phyloP scores from a whole-genome alignment of 2,113 vertebrate species.

The Podiceps cristatus region DNA sequence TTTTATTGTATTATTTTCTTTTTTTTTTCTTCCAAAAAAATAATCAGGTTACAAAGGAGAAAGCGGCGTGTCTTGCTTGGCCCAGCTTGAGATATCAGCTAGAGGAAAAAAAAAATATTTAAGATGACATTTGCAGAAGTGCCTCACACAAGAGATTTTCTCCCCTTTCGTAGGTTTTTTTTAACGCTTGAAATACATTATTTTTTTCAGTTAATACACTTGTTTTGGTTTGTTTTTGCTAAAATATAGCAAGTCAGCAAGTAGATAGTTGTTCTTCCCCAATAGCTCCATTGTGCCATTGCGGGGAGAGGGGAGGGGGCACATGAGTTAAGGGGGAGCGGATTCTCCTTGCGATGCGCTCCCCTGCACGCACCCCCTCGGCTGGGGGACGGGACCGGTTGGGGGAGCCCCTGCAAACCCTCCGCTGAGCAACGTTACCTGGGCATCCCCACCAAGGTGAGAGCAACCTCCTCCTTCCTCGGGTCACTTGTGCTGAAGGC shows the following conservation, averaged over 20 bases:
- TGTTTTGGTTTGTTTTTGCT: constrained; percentile 69
- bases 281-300: not conserved
- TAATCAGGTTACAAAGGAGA: constrained; percentile 67
- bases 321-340: not conserved
- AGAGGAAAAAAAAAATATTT: constrained; percentile 9
- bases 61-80: constrained; percentile 54
- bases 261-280: constrained; percentile 39
- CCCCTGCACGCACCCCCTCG: not conserved
- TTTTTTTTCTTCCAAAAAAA: not conserved
- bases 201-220: constrained; percentile 57
- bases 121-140: constrained; percentile 59
- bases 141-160: constrained; percentile 28
- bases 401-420: not conserved
- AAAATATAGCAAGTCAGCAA: constrained; percentile 80
- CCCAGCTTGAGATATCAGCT: constrained; percentile 29
- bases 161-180: constrained; percentile 23
- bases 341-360: not conserved
- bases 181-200: constrained; percentile 25
- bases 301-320: not conserved
- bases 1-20: constrained; percentile 37
- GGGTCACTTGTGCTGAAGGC: not conserved
- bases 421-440: accelerated
- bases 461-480: not conserved
- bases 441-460: not conserved
- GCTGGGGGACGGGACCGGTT: accelerated